Evolutionary conservation across 2,797 vertebrate species (phyloP), one percentile per base, ranked within the genome.

Genomic region (Apodemus agrarius): DNA sequence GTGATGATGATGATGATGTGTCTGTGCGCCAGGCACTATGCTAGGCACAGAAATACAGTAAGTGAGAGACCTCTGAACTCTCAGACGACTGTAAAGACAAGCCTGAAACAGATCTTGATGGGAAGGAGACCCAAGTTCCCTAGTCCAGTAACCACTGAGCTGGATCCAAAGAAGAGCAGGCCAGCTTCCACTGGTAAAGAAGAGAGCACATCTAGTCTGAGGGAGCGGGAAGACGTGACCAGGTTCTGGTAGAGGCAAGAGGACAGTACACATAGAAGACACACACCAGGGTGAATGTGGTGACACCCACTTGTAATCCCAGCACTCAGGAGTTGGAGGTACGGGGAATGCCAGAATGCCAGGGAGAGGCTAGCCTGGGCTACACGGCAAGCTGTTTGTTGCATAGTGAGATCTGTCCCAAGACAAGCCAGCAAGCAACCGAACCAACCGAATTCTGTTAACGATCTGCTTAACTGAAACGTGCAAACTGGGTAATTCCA

Each of bases 31-130:
- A 19, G 59, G 29, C 43, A 5, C 31, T 6, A 1, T 31, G 37
- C 9, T 22, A 34, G 46, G 11, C 40, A 34, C 54, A 19, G 2
- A 43, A 34, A 49, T 5, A 9, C n/a, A 40, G 31, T 43, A 1
- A 31, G 17, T 2, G 8, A 24, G 16, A 21, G 16, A 17, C 4
- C 6, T 8, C 26, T 13, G 61, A 46, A 43, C 8, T 76, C 72
- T 49, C 76, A n/a, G 3, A 17, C 3, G 4, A 7, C 0, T 52
- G 5, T 3, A 17, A 67, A 34, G n/a, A 5, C 4, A 3, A 37
- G 8, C 81, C 49, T 7, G 0, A 31, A 37, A 59, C 34, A 19
- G 3, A 61, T 4, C 26, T 43, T 0, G 14, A 16, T 12, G 34
- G 3, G 11, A 5, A 11, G 46, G 12, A 81, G 19, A 49, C 8